Base-by-base conservation (phyloP, 2,888 invertebrate species). In the Osmoderma eremita region DNA sequence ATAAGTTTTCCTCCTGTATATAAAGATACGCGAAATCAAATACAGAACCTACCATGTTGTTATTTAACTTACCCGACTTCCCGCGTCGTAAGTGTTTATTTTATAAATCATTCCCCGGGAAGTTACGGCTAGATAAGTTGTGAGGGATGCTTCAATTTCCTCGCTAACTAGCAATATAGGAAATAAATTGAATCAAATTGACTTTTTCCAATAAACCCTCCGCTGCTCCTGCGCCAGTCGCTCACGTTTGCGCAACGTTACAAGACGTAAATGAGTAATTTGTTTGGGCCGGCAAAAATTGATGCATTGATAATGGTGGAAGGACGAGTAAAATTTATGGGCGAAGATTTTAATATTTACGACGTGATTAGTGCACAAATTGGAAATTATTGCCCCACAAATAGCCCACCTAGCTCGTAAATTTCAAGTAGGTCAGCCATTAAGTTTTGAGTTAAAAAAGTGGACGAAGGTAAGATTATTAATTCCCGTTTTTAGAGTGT, bases 151-250 rank as follows among this genome's bases (percentile, higher is more conserved):
- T 54, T 51, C 63, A 51, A 50, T 58, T 53, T 48, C 49, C 62
- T 63, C 66, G 72, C 73, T 76, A 76, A 78, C 75, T 77, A 76
- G 76, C 77, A 75, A 77, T 77, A 77, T 78, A 74, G 75, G 75
- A 73, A 75, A 76, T 78, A 78, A 78, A 78, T 78, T 78, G 75
- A 76, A 77, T 78, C 74, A 58, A 58, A 58, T 45, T 58, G 58
- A 42, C 17, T 58, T 58, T 58, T 58, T 58, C 58, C 58, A 58
- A 58, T 58, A 58, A 30, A 42, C 45, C 24, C 42, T 13, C 22
- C 6, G 18, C 42, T 22, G 12, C 24, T 58, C 45, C 58, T 24
- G 56, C 24, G 20, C n/a, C 18, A 39, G 39, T n/a, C 54, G 58
- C 17, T 17, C 24, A 42, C 45, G 42, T 58, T 42, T 13, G 13